Evolutionary conservation across 1,140 invertebrate genomes (phyloP).

Genomic region (Colletes latitarsis): DNA sequence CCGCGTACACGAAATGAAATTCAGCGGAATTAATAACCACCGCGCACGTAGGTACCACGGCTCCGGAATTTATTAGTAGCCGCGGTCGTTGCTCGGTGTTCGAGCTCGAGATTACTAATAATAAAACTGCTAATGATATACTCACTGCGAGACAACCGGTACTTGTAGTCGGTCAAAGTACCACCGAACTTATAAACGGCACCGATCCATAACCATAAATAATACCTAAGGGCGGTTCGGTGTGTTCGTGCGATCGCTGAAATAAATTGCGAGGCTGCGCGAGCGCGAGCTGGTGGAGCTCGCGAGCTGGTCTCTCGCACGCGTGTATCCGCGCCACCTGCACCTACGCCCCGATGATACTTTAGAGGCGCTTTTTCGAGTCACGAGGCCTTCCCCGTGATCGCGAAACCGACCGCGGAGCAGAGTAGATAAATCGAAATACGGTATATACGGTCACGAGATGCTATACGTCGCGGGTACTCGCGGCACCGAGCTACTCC

Average conservation of each 20-base stretch:
- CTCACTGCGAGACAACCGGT: slow-evolving; percentile 61
- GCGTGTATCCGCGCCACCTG: slow-evolving; percentile 49
- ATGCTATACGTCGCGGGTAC: slow-evolving; percentile 12
- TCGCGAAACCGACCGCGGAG: slow-evolving; percentile 23
- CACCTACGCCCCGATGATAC: slow-evolving; percentile 56
- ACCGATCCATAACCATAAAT: slow-evolving; percentile 60
- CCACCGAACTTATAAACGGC: slow-evolving; percentile 61
- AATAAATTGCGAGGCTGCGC: slow-evolving; percentile 55
- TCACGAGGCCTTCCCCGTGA: neutral
- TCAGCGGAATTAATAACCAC: slow-evolving; percentile 54
- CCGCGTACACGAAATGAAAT: slow-evolving; percentile 24
- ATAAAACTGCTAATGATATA: slow-evolving; percentile 66
- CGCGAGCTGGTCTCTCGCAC: slow-evolving; percentile 1
- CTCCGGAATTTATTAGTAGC: slow-evolving; percentile 40
- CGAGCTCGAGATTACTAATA: slow-evolving; percentile 55
- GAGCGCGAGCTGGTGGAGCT: neutral
- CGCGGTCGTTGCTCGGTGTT: slow-evolving; percentile 17
- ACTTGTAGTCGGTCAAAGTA: slow-evolving; percentile 64
- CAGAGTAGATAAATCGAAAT: slow-evolving; percentile 62
- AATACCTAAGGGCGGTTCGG: slow-evolving; percentile 52
- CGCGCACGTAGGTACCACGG: neutral
- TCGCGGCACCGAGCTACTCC: no score
- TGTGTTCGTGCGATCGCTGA: slow-evolving; percentile 51
- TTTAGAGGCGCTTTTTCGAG: slow-evolving; percentile 9
- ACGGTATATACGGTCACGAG: slow-evolving; percentile 29